Conservation (phyloP, 2,888 invertebrate species). For the Eupithecia tripunctaria region DNA sequence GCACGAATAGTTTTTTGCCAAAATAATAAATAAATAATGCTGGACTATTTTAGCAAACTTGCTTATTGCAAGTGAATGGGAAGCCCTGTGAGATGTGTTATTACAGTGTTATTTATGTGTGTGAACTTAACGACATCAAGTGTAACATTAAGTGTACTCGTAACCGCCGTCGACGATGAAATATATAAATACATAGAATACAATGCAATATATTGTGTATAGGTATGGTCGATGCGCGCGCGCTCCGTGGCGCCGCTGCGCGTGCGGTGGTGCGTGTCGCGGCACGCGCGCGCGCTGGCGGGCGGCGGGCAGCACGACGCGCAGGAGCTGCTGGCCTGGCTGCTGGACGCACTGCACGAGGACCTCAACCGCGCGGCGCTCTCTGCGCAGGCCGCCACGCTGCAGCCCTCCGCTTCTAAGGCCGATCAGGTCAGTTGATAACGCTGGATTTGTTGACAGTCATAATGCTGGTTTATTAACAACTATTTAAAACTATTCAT, state of each 20-base stretch:
- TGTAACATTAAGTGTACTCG: no score
- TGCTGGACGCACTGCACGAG: constrained; percentile 96
- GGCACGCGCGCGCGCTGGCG: constrained; percentile 93
- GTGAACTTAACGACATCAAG: no score
- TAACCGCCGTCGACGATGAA: no score
- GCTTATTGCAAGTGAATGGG: no score
- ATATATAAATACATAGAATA: no score
- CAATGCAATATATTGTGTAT: no score
- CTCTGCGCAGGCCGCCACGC: constrained; percentile 5
- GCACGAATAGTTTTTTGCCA: no score
- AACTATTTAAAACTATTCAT: no score
- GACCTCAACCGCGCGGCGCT: constrained; percentile 90
- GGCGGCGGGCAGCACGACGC: constrained; percentile 97
- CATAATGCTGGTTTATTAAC: neutral
- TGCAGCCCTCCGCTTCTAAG: neutral
- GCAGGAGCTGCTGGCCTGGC: constrained; percentile 95
- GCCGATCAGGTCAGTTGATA: constrained; percentile 1
- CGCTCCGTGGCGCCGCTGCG: constrained; percentile 95
- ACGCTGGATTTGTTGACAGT: neutral
- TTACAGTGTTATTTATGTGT: no score
- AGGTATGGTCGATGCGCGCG: constrained; percentile 92
- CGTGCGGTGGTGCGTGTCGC: constrained; percentile 92
- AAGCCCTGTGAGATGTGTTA: neutral
- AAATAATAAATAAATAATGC: no score
- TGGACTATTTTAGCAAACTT: no score